Evolutionary conservation across 2,888 invertebrate species (phyloP), one percentile per base, ranked within the genome.

Genomic region (Scaptomyza reducta): DNA sequence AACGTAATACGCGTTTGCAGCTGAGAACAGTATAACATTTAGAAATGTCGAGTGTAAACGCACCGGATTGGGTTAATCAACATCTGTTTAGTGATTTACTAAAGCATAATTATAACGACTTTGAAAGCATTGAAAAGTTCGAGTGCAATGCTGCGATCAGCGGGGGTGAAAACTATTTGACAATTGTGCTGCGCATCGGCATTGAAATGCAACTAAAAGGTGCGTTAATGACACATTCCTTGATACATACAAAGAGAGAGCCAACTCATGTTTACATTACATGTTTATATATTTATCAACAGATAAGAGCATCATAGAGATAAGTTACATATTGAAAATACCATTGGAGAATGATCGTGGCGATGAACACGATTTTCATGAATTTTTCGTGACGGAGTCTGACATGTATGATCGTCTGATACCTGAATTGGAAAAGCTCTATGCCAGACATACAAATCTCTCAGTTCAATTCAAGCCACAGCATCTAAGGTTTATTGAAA

Each of bases 91-190:
- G 59, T 10, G 58, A 44, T 1, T 55, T 89, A 31, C 56, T 90
- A 6, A 65, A 75, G 25, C 57, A 67, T 3, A 62, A 75, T 27
- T 53, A 61, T 13, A 14, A 41, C 1, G 59, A 84, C 22, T 83
- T 86, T 31, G 55, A 73, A 22, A 51, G 60, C 5, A 85, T 90
- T 3, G 11, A 63, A n/a, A 63, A 72, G 9, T 89, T 87, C 16
- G 66, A 40, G 3, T 63, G 72, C 2, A 63, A 53, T 0, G 63
- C 84, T 2, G 90, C 89, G 4, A 81, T 84, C 33, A 78, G 69
- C 7, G 69, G 75, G 1, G 90, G 89, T 4, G 91, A 91, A 70
- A 91, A 91, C 35, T 91, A 85, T 65, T 59, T 79, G 16, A 88
- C 90, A 3, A 65, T 79, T 51, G 88, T 91, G 65, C 62, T 88